Evolutionary conservation across 2,888 invertebrate species (phyloP), one percentile per base, ranked within the genome.

Genomic region (Meghimatium bilineatum): DNA sequence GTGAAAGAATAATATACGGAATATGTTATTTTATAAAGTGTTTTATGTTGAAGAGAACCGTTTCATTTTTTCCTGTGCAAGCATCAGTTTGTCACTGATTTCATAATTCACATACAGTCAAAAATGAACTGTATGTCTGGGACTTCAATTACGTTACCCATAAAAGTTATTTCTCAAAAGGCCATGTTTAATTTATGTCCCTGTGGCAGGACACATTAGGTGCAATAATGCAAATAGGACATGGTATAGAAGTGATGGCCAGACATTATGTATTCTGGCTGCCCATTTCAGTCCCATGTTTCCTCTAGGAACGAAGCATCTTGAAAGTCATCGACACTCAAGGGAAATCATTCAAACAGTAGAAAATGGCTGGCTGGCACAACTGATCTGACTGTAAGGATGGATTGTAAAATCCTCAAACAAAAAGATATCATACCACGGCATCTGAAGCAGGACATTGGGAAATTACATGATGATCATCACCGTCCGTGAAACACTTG

Each of bases 261-360:
- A 49, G 44, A 75, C 52, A 44, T 82, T 75, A 82, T 82, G 38
- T 63, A 75, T 75, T 82, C 82, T 26, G 32, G 66, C 38, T 66
- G 66, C 10, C 56, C 56, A 23, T 56, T 17, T 56, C 56, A 56
- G 56, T 56, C 34, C 66, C 29, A 74, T 10, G 20, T 69, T 69
- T 60, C 12, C 49, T 32, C 60, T 36, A 26, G 12, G 49, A 63
- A 60, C 44, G 44, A 29, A 34, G 38, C 49, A 75, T 75, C 75
- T 66, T 38, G 60, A n/a, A 66, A 38, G 72, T 32, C 75, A 75
- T 74, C 60, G 29, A 38, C 20, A 32, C 82, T 38, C 82, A 66
- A 75, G 82, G 82, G 82, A 82, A 82, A 82, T 82, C 82, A 82
- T n/a, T 75, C 66, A 82, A 32, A 49, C 34, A 29, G 66, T 5